Evolutionary conservation across 2,113 vertebrate species (phyloP).

Genomic region (Alectura lathami): DNA sequence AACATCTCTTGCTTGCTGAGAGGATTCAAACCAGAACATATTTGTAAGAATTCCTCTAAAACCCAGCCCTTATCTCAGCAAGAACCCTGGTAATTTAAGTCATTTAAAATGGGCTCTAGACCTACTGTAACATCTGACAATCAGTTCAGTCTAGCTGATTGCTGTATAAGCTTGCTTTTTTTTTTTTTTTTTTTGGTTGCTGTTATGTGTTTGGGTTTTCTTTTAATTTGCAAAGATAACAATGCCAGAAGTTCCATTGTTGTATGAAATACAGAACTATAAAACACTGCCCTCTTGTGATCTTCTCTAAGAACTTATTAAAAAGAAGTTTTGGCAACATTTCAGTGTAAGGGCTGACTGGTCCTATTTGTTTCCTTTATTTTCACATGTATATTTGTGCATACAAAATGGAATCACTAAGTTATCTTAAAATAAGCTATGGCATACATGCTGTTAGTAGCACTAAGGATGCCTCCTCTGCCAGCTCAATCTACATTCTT

Average conservation of each 20-base stretch:
- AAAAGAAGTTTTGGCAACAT: neutral
- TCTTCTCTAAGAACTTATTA: neutral
- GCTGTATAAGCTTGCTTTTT: neutral
- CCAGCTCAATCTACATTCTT: neutral
- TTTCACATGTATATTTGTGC: neutral
- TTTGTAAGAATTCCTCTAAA: neutral
- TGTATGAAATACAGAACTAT: neutral
- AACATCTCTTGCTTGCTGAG: neutral
- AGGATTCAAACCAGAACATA: neutral
- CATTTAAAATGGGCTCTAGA: neutral
- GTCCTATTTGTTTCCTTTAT: neutral
- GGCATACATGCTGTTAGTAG: neutral
- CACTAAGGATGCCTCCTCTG: neutral
- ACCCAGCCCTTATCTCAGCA: neutral
- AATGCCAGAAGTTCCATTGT: neutral
- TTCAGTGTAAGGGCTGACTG: neutral
- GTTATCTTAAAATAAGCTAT: neutral
- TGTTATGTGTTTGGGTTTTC: too few relatives aligned
- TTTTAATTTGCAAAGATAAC: neutral
- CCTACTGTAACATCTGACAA: neutral
- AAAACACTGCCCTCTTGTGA: constrained; percentile 52
- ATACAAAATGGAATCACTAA: neutral
- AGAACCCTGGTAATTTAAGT: neutral
- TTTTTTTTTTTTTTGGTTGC: too few relatives aligned
- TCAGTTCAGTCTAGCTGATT: neutral